Evolutionary conservation across 2,113 vertebrate species (phyloP), one percentile per base, ranked within the genome.

Genomic region (Scomber colias): DNA sequence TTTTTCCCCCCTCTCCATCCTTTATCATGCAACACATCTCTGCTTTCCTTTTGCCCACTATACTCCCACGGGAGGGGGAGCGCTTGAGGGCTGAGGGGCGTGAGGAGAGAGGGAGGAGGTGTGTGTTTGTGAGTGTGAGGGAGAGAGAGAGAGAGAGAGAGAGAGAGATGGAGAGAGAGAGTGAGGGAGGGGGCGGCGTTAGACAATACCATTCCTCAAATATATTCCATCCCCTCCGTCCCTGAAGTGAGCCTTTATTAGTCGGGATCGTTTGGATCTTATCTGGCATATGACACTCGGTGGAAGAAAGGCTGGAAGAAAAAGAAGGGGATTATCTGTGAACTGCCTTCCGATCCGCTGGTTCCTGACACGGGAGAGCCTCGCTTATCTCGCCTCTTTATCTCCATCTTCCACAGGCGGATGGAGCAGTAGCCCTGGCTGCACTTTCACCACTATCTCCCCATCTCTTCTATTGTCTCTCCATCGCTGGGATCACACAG

Each of bases 381-480:
- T 51, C 80, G 71, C 82, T 78, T 66, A 84, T 82, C 87, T 78
- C 60, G 54, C 68, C 71, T 71, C 71, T 81, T 90, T 59, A 74
- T 90, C 83, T 21, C 71, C 81, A 81, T 86, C 87, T 77, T 86
- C 76, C 80, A 64, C 63, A 75, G 79, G 85, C 85, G 88, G 83
- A 90, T 68, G 86, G 90, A 87, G 83, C 44, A 90, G 86, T 82
- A 87, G 84, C 86, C 85, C 84, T 7, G 84, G 79, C 84, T 71
- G 75, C 91, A 95, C 92, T 93, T 93, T 84, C 81, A 60, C 65
- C 87, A 77, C 86, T 88, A 89, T 86, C 81, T 82, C 40, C 77
- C 68, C 87, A 88, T 90, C 92, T 59, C 90, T 76, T 93, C 96
- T 91, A 95, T 96, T 96, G 96, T 97, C 95, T 97, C 93, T 49